Percentiles rank a stretch among this genome's conserved stretches.
phyloP scores from a whole-genome alignment of 1,140 invertebrate species.

The Drosophila bocki region DNA sequence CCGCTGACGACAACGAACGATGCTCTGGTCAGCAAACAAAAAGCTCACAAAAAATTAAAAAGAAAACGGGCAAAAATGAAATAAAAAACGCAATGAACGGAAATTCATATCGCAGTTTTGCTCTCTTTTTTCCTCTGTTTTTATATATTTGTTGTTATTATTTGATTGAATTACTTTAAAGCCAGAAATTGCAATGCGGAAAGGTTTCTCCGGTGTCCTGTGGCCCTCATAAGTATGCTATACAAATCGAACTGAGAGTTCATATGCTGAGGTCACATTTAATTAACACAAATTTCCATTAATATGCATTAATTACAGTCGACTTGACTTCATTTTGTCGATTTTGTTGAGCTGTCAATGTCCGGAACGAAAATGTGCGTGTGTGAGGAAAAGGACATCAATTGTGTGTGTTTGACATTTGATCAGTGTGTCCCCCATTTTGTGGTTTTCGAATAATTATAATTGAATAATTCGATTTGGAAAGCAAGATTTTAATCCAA shows the following conservation, averaged over 20 bases:
- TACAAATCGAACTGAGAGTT: not conserved
- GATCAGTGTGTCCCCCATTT: slow-evolving; percentile 7
- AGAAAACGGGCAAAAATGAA: not conserved
- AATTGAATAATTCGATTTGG: slow-evolving; percentile 7
- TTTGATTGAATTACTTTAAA: slow-evolving; percentile 56
- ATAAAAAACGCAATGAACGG: slow-evolving; percentile 14
- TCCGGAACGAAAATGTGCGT: not conserved
- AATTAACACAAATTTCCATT: slow-evolving; percentile 78
- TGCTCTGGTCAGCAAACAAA: slow-evolving; percentile 65
- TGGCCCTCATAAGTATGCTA: slow-evolving; percentile 19
- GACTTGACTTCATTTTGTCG: slow-evolving; percentile 54
- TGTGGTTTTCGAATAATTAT: slow-evolving; percentile 7
- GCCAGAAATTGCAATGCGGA: slow-evolving; percentile 2
- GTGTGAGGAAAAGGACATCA: slow-evolving; percentile 24
- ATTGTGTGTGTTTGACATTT: slow-evolving; percentile 37
- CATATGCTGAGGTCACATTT: slow-evolving; percentile 51
- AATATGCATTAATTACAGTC: slow-evolving; percentile 73
- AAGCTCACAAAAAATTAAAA: slow-evolving; percentile 33
- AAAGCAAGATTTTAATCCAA: not conserved
- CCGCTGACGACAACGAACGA: slow-evolving; percentile 31
- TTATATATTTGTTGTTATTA: slow-evolving; percentile 42
- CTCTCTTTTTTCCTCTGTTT: slow-evolving; percentile 7
- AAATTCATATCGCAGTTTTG: slow-evolving; percentile 40
- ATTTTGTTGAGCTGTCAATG: slow-evolving; percentile 38
- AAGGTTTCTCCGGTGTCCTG: not conserved